A percentile compares a stretch with the other conserved stretches of the same genome.
Evolutionary conservation across 2,797 vertebrate genomes (phyloP).

Genomic region (Coregonus ussuriensis): DNA sequence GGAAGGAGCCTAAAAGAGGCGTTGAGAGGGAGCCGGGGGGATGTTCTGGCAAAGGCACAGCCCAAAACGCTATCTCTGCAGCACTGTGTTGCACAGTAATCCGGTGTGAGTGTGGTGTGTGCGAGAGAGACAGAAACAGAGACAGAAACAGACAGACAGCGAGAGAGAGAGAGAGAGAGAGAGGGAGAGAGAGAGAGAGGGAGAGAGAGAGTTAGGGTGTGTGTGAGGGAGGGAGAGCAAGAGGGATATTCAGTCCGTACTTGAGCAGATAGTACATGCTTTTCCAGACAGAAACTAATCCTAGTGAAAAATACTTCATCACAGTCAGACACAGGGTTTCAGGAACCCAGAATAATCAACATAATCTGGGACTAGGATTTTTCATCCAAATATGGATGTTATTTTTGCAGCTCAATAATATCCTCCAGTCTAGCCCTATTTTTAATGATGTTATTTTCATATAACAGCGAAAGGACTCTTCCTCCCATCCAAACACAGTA

Average conservation of each 20-base stretch:
- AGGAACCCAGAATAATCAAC: constrained; percentile 10
- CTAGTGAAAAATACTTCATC: constrained; percentile 12
- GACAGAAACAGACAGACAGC: no score
- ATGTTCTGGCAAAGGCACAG: no score
- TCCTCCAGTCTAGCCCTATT: not conserved
- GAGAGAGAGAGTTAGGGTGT: not conserved
- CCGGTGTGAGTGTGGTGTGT: no score
- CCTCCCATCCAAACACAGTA: not conserved
- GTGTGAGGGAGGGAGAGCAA: not conserved
- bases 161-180: no score
- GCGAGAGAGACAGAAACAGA: no score
- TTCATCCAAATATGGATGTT: not conserved
- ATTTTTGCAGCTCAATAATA: not conserved
- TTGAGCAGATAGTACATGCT: constrained; percentile 16
- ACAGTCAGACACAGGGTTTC: not conserved
- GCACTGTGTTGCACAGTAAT: no score
- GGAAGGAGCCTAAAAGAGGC: no score
- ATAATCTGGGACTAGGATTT: not conserved
- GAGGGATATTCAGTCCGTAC: constrained; percentile 13
- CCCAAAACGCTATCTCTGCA: no score
- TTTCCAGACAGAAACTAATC: constrained; percentile 23
- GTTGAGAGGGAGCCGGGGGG: no score
- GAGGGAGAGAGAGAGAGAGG: no score
- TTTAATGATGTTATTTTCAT: constrained; percentile 11
- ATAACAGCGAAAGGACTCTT: not conserved